Evolutionary conservation across 2,113 vertebrate species (phyloP).

Genomic region (Manacus vitellinus): DNA sequence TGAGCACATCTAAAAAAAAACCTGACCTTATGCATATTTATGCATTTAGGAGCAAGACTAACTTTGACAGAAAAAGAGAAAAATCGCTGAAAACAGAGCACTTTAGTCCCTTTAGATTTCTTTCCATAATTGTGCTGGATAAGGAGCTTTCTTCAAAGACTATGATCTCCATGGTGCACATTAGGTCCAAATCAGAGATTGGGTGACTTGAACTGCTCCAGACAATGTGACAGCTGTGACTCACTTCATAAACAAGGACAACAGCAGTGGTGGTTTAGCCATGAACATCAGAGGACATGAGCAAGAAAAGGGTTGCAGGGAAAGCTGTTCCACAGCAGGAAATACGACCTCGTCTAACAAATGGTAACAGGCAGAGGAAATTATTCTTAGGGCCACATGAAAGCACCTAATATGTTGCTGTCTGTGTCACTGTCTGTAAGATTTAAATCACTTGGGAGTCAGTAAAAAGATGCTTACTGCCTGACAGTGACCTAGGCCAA

Average conservation of each 20-base stretch:
- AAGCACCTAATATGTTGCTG: neutral
- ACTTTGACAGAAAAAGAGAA: rapidly evolving
- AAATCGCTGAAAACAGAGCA: neutral
- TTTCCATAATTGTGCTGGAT: neutral
- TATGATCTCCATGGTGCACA: neutral
- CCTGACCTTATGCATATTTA: neutral
- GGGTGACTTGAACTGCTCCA: neutral
- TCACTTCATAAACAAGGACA: neutral
- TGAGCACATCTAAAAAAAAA: neutral
- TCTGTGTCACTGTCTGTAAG: neutral
- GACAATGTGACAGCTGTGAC: neutral
- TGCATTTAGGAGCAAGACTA: neutral
- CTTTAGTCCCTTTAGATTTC: neutral
- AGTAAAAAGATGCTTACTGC: neutral
- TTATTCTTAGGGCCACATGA: neutral
- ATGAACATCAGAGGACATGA: neutral
- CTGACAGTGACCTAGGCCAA: neutral
- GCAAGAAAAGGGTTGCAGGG: neutral
- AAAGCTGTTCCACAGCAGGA: neutral
- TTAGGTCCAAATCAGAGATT: neutral
- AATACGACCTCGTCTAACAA: neutral
- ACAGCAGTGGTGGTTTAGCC: neutral
- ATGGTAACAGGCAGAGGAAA: neutral
- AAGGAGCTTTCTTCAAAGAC: neutral
- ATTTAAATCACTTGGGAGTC: neutral